Conservation (phyloP, 1,140 invertebrate genomes). For the Drosophila ambigua region DNA sequence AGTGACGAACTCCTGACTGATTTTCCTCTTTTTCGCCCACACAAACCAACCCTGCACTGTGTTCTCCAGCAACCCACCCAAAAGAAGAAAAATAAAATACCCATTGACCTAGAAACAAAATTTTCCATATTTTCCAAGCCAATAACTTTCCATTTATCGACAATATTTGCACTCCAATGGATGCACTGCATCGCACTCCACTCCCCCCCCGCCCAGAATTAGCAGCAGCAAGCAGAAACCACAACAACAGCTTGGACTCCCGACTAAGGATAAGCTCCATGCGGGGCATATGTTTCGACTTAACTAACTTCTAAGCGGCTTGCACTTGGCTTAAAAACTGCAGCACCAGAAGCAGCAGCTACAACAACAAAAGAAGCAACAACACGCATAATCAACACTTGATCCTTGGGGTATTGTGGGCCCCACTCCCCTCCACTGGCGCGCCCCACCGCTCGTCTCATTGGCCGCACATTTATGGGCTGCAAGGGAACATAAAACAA, state of each 20-base stretch:
- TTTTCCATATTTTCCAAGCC: slow-evolving; percentile 4
- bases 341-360: slow-evolving; percentile 1
- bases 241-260: not conserved
- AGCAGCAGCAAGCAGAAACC: not conserved
- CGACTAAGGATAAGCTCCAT: slow-evolving; percentile 11
- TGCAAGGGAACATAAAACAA: slow-evolving; percentile 53
- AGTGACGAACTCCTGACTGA: too few relatives aligned
- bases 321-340: slow-evolving; percentile 48
- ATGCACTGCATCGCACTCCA: not conserved
- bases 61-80: too few relatives aligned
- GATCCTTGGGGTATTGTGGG: slow-evolving; percentile 46
- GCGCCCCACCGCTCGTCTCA: too few relatives aligned
- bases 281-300: slow-evolving; percentile 42
- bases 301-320: slow-evolving; percentile 42
- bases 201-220: too few relatives aligned
- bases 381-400: slow-evolving; percentile 58
- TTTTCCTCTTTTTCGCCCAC: too few relatives aligned
- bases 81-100: too few relatives aligned
- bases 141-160: not conserved
- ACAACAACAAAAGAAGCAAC: slow-evolving; percentile 16
- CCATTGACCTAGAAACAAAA: slow-evolving; percentile 33
- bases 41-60: too few relatives aligned
- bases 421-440: too few relatives aligned
- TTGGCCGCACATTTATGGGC: slow-evolving; percentile 48
- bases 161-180: not conserved